A percentile compares a stretch with the other conserved stretches of the same genome.
These are phyloP conservation scores for Anoplophora glabripennis DNA, from an alignment of 1,140 invertebrate genomes.

Conservation along the genomic window DNA sequence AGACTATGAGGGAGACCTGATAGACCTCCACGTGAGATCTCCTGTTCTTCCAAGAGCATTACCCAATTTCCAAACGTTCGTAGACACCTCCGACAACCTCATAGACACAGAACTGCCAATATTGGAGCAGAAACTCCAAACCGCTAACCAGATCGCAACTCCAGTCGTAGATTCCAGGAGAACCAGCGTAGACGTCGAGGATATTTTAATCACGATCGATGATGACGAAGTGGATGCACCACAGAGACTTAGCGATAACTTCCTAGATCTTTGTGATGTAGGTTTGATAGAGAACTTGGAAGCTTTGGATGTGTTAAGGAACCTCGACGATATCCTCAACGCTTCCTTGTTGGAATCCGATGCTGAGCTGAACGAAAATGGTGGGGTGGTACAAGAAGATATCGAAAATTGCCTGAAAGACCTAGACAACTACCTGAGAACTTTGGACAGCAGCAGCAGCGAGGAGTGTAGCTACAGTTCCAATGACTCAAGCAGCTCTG, in stretches of 20 bases:
- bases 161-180: conserved; percentile 21
- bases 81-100: conserved; percentile 34
- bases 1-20: conserved; percentile 30
- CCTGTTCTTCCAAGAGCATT: conserved; percentile 27
- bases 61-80: conserved; percentile 6
- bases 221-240: conserved; percentile 24
- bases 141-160: conserved; percentile 12
- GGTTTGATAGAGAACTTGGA: conserved; percentile 38
- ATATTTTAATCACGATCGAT: conserved; percentile 43
- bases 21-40: conserved; percentile 40
- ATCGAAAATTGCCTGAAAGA: conserved; percentile 45
- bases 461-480: too few relatives aligned
- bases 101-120: conserved; percentile 42
- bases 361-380: conserved; percentile 11
- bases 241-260: conserved; percentile 20
- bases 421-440: conserved; percentile 43
- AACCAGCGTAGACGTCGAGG: conserved; percentile 39
- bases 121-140: conserved; percentile 41
- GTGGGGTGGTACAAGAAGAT: conserved; percentile 21
- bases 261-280: too few relatives aligned
- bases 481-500: conserved; percentile 11
- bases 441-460: conserved; percentile 24
- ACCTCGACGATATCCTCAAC: conserved; percentile 41
- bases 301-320: conserved; percentile 33
- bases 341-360: conserved; percentile 28